A percentile compares a stretch with the other conserved stretches of the same genome.
phyloP scores from a whole-genome alignment of 2,888 invertebrate genomes.

The Poecilus cupreus region DNA sequence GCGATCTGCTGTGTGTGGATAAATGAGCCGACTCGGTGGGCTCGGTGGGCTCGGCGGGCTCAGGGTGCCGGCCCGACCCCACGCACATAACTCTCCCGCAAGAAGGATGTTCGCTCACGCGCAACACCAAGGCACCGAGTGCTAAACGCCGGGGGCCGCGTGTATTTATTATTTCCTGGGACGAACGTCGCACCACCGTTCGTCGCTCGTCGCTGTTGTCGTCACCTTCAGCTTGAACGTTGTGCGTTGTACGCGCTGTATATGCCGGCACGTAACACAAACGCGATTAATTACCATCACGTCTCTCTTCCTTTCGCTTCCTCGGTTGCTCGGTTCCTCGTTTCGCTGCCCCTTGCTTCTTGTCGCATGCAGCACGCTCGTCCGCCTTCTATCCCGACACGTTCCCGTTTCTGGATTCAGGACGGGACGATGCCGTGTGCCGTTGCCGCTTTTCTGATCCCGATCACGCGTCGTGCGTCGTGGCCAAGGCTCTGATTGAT shows the following conservation, averaged over 20 bases:
- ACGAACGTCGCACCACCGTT: constrained; percentile 22
- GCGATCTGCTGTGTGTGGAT: constrained; percentile 52
- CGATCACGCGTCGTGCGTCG: constrained; percentile 32
- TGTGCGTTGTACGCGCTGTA: neutral
- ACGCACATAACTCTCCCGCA: constrained; percentile 55
- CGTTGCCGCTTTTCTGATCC: constrained; percentile 20
- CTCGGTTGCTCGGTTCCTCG: no score
- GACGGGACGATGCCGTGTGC: neutral
- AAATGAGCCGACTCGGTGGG: constrained; percentile 48
- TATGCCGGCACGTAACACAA: constrained; percentile 17
- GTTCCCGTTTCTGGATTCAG: constrained; percentile 21
- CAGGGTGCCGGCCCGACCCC: constrained; percentile 5
- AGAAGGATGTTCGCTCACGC: constrained; percentile 55
- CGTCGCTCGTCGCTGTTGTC: constrained; percentile 40
- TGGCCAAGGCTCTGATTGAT: constrained; percentile 37
- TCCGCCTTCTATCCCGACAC: neutral
- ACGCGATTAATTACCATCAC: constrained; percentile 49
- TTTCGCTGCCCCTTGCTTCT: neutral
- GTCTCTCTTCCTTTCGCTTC: constrained; percentile 12
- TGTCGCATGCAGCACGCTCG: neutral
- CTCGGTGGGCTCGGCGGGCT: constrained; percentile 8
- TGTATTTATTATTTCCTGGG: constrained; percentile 58
- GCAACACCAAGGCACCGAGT: constrained; percentile 50
- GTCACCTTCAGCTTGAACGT: constrained; percentile 19
- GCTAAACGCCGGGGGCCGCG: constrained; percentile 52